Conservation (phyloP, 2,888 invertebrate genomes). For the Falcaria lacertinaria region DNA sequence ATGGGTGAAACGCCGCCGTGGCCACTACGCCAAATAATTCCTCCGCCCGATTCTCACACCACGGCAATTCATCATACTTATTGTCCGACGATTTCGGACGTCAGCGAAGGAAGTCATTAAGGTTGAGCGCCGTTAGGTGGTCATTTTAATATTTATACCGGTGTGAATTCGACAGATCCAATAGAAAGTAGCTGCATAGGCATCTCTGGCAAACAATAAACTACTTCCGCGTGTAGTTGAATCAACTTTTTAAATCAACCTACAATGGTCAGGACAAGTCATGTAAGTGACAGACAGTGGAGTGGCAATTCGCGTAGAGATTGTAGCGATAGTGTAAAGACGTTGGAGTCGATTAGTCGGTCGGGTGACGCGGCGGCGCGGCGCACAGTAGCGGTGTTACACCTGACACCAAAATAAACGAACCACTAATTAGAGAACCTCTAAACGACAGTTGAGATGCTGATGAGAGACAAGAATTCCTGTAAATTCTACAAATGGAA, state of each 20-base stretch:
- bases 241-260: conserved; percentile 38
- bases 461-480: neutral
- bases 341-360: conserved; percentile 45
- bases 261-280: conserved; percentile 39
- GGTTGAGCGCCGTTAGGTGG: conserved; percentile 47
- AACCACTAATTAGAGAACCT: conserved; percentile 45
- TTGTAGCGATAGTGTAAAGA: conserved; percentile 49
- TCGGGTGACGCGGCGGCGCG: conserved; percentile 18
- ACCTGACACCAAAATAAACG: conserved; percentile 41
- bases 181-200: conserved; percentile 30
- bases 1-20: conserved; percentile 66
- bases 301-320: conserved; percentile 54
- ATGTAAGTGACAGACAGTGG: conserved; percentile 43
- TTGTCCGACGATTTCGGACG: conserved; percentile 72
- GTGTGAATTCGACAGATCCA: conserved; percentile 46
- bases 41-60: conserved; percentile 65
- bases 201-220: conserved; percentile 23
- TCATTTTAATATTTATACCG: conserved; percentile 49
- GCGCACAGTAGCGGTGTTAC: conserved; percentile 47
- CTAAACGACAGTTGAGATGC: conserved; percentile 18
- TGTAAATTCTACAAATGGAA: neutral
- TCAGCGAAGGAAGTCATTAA: conserved; percentile 74
- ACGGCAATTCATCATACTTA: conserved; percentile 72
- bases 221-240: conserved; percentile 32
- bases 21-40: conserved; percentile 58